Evolutionary conservation across 2,797 vertebrate genomes (phyloP), one percentile per base, ranked within the genome.

Genomic region (Acanthurus lineatus): DNA sequence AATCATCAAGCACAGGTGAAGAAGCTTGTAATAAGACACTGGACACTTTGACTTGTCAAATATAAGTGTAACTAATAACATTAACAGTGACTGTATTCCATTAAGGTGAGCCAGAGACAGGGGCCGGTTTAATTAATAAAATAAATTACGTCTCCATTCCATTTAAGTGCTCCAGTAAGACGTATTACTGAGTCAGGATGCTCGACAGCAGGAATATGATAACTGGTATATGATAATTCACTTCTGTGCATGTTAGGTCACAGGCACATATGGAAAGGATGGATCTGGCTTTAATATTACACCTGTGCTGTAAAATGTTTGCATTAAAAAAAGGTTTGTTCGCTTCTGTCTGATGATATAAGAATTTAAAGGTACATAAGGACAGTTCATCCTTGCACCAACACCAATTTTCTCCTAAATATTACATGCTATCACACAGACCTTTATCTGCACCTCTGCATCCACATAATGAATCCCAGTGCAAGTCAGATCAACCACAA

Each of bases 41-140:
- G 3, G 47, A 32, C 52, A 45, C n/a, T 40, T 16, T 22, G 38
- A 12, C 40, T 49, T 20, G 44, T 20, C 45, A 19, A 64, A 64
- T 7, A 12, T 14, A 17, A 4, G 16, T 56, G 16, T 42, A 1
- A 17, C 9, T 42, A 47, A 60, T 48, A 52, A n/a, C 35, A 52
- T 53, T 19, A 45, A 48, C 40, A 59, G 48, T 20, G 44, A 19
- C 56, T 45, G 35, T 1, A n/a, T 69, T 73, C 14, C 58, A 51
- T 73, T 68, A 53, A 74, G 20, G 25, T 38, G 44, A 44, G 8
- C 25, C 28, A 53, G 47, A 64, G 8, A 60, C 11, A 52, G 19
- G 2, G 22, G 22, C 7, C 19, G 8, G n/a, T 25, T 32, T 47
- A 40, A 59, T 44, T 60, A 38, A 51, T 25, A 11, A 19, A 14